phyloP scores from a whole-genome alignment of 1,140 invertebrate species.

The Drosophila pandora region DNA sequence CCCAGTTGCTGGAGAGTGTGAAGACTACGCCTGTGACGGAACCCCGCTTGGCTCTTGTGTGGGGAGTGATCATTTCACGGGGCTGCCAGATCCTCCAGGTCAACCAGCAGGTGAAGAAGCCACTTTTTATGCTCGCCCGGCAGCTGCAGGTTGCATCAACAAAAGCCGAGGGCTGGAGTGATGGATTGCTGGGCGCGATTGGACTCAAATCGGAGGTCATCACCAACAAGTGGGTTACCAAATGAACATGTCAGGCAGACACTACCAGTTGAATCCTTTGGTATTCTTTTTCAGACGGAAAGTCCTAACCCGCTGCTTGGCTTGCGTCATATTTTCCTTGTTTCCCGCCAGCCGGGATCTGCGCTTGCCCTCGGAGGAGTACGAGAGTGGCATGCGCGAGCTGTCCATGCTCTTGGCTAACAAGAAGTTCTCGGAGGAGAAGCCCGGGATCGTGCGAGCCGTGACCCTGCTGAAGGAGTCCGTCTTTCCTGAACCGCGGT shows the following conservation, averaged over 20 bases:
- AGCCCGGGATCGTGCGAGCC: conserved; percentile 61
- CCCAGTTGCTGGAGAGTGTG: conserved; percentile 64
- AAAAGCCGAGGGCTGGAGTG: conserved; percentile 78
- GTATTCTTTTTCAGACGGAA: conserved; percentile 54
- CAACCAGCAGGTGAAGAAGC: conserved; percentile 63
- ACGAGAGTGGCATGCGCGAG: conserved; percentile 61
- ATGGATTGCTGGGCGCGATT: conserved; percentile 76
- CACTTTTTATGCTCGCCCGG: conserved; percentile 69
- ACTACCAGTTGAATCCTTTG: not conserved
- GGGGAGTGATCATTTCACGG: conserved; percentile 74
- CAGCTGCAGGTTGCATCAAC: conserved; percentile 72
- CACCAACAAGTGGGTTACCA: conserved; percentile 63
- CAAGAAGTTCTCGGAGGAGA: conserved; percentile 75
- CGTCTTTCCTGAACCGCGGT: conserved; percentile 44
- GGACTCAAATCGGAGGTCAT: conserved; percentile 74
- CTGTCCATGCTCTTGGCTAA: conserved; percentile 73
- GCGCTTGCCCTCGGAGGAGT: conserved; percentile 62
- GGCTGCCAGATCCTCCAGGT: conserved; percentile 61
- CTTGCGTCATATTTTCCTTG: conserved; percentile 69
- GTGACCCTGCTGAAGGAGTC: conserved; percentile 71
- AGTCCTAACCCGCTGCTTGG: conserved; percentile 74
- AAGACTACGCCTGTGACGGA: conserved; percentile 73
- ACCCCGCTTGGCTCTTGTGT: conserved; percentile 68
- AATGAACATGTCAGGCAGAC: no score
- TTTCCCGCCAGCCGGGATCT: conserved; percentile 61